Base-by-base conservation (phyloP, 2,113 vertebrate genomes). In the Stercorarius parasiticus region DNA sequence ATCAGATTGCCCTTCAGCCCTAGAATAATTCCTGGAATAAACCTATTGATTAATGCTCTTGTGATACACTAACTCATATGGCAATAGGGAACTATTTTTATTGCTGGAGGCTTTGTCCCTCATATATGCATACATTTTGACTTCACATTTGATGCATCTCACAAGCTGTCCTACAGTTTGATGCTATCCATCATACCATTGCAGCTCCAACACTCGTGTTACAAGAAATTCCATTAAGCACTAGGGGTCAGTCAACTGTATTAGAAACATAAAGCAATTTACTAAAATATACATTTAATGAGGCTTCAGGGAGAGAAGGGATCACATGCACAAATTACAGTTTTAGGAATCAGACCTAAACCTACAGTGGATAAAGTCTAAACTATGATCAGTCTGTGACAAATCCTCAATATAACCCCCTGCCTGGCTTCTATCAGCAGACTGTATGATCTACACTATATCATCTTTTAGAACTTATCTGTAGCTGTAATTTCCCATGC, bases 151-250 rank as follows among this genome's bases (percentile, higher is more conserved):
- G 91, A 78, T 62, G 42, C 32, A 77, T 62, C 53, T 88, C 1
- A 0, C 47, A 73, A 59, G 47, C 69, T 86, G 74, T 65, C 82
- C 79, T 62, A 23, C 21, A 56, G 65, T 82, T 70, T 94, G 86
- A 77, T 40, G 78, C 32, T 47, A 93, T 95, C 81, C 67, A 73
- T 90, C 87, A 94, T 42, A 25, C 36, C 82, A 34, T 6, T 62
- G 67, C 87, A 81, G 64, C 67, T 82, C 84, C 58, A 95, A 82
- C 32, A 72, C 58, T 90, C 61, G 82, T 23, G 55, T 13, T 86
- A 90, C 47, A 77, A 90, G 49, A 88, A 93, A 95, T 96, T 94
- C 95, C 79, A 43, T 47, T 77, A 89, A 94, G 85, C 91, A 88
- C 91, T 86, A 92, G 84, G 84, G 87, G 74, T 97, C 74, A 61